Evolutionary conservation across 2,113 vertebrate species (phyloP).

Genomic region (Lophotis ruficrista): DNA sequence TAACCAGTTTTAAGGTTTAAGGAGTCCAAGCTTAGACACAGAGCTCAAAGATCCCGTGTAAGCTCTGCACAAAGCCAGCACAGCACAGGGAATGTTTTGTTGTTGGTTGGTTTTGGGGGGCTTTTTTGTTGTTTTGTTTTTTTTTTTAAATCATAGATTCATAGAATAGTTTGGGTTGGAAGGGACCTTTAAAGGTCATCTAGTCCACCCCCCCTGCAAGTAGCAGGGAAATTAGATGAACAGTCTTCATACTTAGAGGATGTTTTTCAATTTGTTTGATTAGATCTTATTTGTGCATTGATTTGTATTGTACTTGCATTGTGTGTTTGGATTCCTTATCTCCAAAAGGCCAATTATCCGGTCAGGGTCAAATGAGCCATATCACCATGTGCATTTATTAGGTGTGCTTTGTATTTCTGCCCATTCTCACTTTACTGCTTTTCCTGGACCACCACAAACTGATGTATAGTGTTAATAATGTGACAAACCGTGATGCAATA

Average conservation of each 20-base stretch:
- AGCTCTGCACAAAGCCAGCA: not conserved
- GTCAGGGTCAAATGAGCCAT: not conserved
- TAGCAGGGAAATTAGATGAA: not conserved
- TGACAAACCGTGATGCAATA: not conserved
- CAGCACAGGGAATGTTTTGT: not conserved
- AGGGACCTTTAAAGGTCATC: too few species aligned
- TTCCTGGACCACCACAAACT: not conserved
- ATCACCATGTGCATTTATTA: not conserved
- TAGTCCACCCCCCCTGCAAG: too few species aligned
- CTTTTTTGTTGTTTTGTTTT: too few species aligned
- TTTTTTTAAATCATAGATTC: not conserved
- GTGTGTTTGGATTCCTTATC: not conserved
- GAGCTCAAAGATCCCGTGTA: not conserved
- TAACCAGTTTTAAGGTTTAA: not conserved
- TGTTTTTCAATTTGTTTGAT: not conserved
- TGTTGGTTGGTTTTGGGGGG: not conserved
- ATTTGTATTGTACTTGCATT: not conserved
- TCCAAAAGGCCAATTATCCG: not conserved
- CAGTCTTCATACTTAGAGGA: not conserved
- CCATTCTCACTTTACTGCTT: not conserved
- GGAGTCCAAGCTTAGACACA: not conserved
- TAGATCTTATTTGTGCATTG: not conserved
- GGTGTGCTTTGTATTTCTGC: not conserved
- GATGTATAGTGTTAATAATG: not conserved
- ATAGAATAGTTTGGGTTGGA: too few species aligned